Evolutionary conservation across 1,140 invertebrate genomes (phyloP).

Genomic region (Drosophila neocordata): DNA sequence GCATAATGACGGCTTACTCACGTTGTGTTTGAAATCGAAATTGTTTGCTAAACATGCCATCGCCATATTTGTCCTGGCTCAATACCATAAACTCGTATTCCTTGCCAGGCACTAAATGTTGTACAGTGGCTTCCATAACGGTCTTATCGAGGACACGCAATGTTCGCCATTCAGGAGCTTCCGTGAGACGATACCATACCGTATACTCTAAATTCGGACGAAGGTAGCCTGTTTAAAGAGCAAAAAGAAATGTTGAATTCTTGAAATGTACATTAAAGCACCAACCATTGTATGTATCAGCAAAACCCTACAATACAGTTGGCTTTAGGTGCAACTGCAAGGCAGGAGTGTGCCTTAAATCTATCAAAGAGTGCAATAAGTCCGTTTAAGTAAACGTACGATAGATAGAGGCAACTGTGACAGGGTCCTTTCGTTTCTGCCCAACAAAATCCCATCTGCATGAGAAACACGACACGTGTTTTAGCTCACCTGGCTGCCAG

Average conservation of each 20-base stretch:
- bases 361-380: not conserved
- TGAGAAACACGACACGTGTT: not conserved
- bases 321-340: not conserved
- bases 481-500: conserved; percentile 89
- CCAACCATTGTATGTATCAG: too few relatives aligned
- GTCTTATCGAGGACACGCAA: conserved; percentile 87
- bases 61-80: conserved; percentile 92
- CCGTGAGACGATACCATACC: conserved; percentile 91
- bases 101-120: conserved; percentile 89
- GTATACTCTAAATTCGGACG: conserved; percentile 92
- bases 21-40: conserved; percentile 90
- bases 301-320: not conserved
- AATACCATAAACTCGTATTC: conserved; percentile 96
- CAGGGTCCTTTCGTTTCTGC: not conserved
- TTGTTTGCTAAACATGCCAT: conserved; percentile 95
- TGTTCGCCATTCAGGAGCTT: conserved; percentile 90
- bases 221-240: conserved; percentile 86
- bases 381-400: not conserved
- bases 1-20: conserved; percentile 34
- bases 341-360: not conserved
- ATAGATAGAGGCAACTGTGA: not conserved
- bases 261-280: too few relatives aligned
- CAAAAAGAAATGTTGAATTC: not conserved
- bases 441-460: not conserved
- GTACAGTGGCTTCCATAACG: conserved; percentile 90